Base-by-base conservation (phyloP, 2,113 vertebrate species). In the Rhizomys pruinosus region DNA sequence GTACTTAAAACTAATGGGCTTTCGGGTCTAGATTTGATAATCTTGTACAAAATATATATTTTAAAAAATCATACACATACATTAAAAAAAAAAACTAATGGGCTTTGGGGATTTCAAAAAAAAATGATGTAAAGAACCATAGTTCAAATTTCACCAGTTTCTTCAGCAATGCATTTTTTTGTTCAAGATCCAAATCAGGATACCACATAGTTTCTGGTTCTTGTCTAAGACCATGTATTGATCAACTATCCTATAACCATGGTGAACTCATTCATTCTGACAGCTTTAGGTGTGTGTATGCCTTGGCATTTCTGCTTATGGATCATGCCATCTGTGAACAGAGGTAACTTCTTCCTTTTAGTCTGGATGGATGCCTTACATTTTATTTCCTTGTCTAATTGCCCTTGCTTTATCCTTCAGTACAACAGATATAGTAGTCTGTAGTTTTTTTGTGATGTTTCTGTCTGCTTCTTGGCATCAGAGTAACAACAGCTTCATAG, bases 331-430 rank as follows among this genome's bases (percentile, higher is more conserved):
- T 57, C 5, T 74, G 23, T n/a, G 47, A 84, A 91, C 16, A 84
- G 44, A 57, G 7, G 66, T 82, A 57, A 23, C 47, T 81, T 71
- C 68, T 61, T 85, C 25, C 64, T 84, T 87, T 20, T 37, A 23
- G 44, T 79, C 39, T 84, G 13, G 13, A 61, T 84, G 13, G 13
- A 61, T 57, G 34, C 5, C 15, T 69, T 91, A n/a, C 66, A 90
- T 72, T 61, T 52, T 11, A 79, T 84, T 78, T 72, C 57, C 73
- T 89, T 80, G 27, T 68, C 39, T 87, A 87, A 88, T 85, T 86
- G 8, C 3, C 32, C n/a, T 88, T 19, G 32, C 17, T 74, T 89
- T 32, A 57, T n/a, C n/a, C n/a, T n/a, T n/a, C n/a, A n/a, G n/a
- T n/a, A n/a, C n/a, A n/a, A n/a, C n/a, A n/a, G n/a, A n/a, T n/a